Base-by-base conservation (phyloP, 2,888 invertebrate genomes). In the Odontocerum albicorne region DNA sequence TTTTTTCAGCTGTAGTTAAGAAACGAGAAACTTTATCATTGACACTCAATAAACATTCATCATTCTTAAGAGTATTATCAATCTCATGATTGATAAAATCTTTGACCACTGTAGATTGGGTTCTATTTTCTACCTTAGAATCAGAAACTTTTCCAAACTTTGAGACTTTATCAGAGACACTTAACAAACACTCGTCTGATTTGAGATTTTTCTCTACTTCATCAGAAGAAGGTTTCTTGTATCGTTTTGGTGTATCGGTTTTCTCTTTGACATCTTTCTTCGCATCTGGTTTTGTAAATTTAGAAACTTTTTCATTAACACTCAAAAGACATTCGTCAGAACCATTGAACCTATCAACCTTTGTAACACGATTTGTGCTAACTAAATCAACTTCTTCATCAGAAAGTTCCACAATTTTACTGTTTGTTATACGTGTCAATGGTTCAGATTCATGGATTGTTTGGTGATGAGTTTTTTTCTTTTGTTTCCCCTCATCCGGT, bases 141-240 rank as follows among this genome's bases (percentile, higher is more conserved):
- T 72, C 83, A 8, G 77, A 76, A 10, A 77, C 74, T 47, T 70
- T 71, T n/a, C 82, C 82, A 66, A 86, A 87, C 63, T 84, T 86
- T 22, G 77, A 78, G 0, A 87, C 86, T 68, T 87, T 87, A 65
- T 86, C 83, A 33, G 85, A 83, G 6, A 87, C 86, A 44, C 84
- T 83, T 19, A 87, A 63, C 12, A 86, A 69, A 62, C 84, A 85
- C 63, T 86, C 84, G 62, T 86, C 86, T 21, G 77, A 71, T 66
- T 72, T 73, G 32, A 80, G 66, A 57, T 72, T 72, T 19, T 77
- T 72, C 53, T 83, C 74, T 31, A 75, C 73, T 42, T 76, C 74
- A 40, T 81, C 80, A 2, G 82, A 77, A 64, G 79, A 78, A 46
- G 77, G 70, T 45, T 43, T 49, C 35, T 32, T 46, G 13, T 39